Base-by-base conservation (phyloP, 2,888 invertebrate species). In the Acrocyrtus sp. region DNA sequence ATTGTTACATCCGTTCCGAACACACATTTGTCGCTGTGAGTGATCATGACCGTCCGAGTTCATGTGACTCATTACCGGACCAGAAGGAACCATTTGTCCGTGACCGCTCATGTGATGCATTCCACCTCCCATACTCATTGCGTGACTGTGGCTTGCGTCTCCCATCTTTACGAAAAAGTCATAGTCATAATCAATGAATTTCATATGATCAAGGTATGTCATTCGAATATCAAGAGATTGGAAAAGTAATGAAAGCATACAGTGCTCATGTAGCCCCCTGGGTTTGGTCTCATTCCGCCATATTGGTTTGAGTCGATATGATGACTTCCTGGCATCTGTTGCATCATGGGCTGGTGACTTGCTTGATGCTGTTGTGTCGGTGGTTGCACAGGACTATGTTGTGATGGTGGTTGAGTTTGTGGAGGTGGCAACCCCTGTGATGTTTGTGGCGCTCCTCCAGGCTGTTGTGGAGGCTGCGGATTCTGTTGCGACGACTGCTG, bases 1-100 rank as follows among this genome's bases (percentile, higher is more conserved):
- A 81, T 86, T 86, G n/a, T 82, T 82, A 82, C 87, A 87, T 57
- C 86, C 86, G 74, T 83, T 83, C 24, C 79, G 76, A 45, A 80
- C 73, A 62, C 80, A 80, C 74, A 79, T 72, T 72, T 75, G 79
- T 43, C 80, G 65, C 54, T 78, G 78, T 29, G 75, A 76, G 58
- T 78, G 75, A 63, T 75, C 75, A 57, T 80, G 78, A 74, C 74
- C 76, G 45, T 78, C 76, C n/a, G 75, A 70, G 54, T 29, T 62
- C 73, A 76, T 76, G 61, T 78, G 80, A 70, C 69, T 74, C 78
- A 80, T 78, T 17, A 74, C 78, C 41, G 75, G 63, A 41, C 72
- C 75, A 17, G 68, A 69, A 47, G 76, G 66, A 48, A 47, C 63
- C 73, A 76, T 77, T 75, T 74, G 78, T 45, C 75, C 73, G 53